A percentile compares a stretch with the other conserved stretches of the same genome.
Conservation (phyloP, 2,113 vertebrate species). For the Rhipidura dahli region DNA sequence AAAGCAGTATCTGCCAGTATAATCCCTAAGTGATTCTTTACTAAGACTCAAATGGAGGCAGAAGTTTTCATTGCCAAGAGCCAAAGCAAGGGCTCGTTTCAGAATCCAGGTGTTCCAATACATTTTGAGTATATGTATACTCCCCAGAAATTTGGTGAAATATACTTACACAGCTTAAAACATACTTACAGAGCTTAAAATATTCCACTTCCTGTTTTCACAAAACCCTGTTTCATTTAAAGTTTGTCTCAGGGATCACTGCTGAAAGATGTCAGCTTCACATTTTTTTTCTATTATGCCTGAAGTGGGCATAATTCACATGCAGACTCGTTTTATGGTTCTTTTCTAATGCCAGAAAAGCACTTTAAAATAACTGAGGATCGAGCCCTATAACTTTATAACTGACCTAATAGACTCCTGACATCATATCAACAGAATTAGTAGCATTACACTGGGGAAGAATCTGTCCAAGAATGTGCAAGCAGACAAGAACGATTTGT, state of each 20-base stretch:
- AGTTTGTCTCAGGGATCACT: background rate
- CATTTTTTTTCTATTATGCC: background rate
- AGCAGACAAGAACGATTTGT: background rate
- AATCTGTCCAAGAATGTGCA: slow-evolving; percentile 26
- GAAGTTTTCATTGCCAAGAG: background rate
- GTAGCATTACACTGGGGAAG: slow-evolving; percentile 34
- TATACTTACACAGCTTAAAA: background rate
- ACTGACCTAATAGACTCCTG: slow-evolving; percentile 32
- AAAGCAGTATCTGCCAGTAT: background rate
- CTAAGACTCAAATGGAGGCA: background rate
- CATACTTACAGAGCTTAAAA: background rate
- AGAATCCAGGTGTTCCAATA: background rate
- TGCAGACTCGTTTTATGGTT: background rate
- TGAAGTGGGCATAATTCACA: background rate
- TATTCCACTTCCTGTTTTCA: slow-evolving; percentile 27
- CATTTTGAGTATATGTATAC: background rate
- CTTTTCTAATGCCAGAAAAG: background rate
- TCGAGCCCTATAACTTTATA: background rate
- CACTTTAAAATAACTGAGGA: slow-evolving; percentile 8
- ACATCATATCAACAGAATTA: slow-evolving; percentile 48
- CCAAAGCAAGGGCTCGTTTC: background rate
- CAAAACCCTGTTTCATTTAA: background rate
- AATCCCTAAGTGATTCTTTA: background rate
- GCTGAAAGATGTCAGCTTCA: background rate
- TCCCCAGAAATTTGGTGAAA: background rate